Percentiles rank a stretch among this genome's conserved stretches.
These are phyloP conservation scores for Stomatorhinus walkeri DNA, from an alignment of 2,797 vertebrate genomes.

Conservation along the genomic window DNA sequence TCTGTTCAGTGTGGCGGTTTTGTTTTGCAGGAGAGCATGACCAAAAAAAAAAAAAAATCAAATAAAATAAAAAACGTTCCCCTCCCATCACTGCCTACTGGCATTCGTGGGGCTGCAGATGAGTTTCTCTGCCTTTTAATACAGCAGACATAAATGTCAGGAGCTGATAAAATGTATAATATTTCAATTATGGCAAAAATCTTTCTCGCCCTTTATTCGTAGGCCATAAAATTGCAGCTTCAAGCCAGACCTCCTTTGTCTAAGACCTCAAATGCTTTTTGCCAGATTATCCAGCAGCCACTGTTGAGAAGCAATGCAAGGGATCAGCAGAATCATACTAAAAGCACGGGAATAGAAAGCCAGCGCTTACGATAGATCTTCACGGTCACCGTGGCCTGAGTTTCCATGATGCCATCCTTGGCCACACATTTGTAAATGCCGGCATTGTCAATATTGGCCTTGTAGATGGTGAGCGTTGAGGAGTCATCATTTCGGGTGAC, in stretches of 20 bases:
- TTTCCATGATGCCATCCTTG: conserved; percentile 69
- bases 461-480: conserved; percentile 90
- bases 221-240: conserved; percentile 1
- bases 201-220: neutral
- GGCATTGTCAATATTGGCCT: conserved; percentile 78
- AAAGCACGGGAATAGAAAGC: neutral
- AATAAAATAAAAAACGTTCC: neutral
- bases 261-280: neutral
- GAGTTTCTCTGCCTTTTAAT: neutral
- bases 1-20: neutral
- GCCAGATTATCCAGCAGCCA: neutral
- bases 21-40: neutral
- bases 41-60: neutral
- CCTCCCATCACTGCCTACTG: neutral
- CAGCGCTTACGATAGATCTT: conserved; percentile 89
- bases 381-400: conserved; percentile 83
- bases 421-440: conserved; percentile 95
- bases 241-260: neutral
- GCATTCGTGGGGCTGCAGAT: neutral
- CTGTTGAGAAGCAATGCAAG: neutral
- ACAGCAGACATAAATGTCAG: neutral
- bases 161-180: neutral
- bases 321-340: neutral
- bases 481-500: conserved; percentile 71
- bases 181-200: conserved; percentile 8